Percentiles rank a stretch among this genome's conserved stretches.
phyloP scores from a whole-genome alignment of 23 tunicate species.

The Ciona savignyi region DNA sequence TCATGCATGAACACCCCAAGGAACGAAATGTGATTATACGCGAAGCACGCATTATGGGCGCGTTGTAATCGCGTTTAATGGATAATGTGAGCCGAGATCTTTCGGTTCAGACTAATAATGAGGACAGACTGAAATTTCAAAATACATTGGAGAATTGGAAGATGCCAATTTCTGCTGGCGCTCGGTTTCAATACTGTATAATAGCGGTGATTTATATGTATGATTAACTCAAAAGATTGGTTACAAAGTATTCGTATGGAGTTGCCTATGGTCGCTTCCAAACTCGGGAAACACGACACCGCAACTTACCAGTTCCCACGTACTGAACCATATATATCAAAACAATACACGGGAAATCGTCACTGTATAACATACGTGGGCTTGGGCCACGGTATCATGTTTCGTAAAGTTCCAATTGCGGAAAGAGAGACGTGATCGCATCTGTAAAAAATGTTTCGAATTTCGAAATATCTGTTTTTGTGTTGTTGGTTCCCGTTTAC shows the following conservation, averaged over 20 bases:
- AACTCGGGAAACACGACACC: not conserved
- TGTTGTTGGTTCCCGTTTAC: too few species aligned
- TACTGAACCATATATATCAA: not conserved
- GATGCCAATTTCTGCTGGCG: too few species aligned
- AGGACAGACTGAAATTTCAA: too few species aligned
- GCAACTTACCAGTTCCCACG: not conserved
- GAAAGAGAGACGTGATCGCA: not conserved
- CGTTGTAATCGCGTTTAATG: not conserved
- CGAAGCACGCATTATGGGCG: not conserved
- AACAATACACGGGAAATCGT: not conserved
- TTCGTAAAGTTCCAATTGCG: not conserved
- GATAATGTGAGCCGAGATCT: not conserved
- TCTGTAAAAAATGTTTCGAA: not conserved
- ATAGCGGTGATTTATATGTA: too few species aligned
- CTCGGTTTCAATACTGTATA: too few species aligned
- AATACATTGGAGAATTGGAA: too few species aligned
- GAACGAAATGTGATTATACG: not conserved
- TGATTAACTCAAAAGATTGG: too few species aligned
- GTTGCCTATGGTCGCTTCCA: not conserved
- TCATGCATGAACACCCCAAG: not conserved
- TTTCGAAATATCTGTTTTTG: too few species aligned
- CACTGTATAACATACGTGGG: not conserved
- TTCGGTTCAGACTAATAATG: too few species aligned
- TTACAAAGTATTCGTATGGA: not conserved
- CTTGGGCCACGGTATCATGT: not conserved